Evolutionary conservation across 37 sponge, comb jelly and placozoan genomes (phyloP).

Genomic region (Lycopodina hypogea): DNA sequence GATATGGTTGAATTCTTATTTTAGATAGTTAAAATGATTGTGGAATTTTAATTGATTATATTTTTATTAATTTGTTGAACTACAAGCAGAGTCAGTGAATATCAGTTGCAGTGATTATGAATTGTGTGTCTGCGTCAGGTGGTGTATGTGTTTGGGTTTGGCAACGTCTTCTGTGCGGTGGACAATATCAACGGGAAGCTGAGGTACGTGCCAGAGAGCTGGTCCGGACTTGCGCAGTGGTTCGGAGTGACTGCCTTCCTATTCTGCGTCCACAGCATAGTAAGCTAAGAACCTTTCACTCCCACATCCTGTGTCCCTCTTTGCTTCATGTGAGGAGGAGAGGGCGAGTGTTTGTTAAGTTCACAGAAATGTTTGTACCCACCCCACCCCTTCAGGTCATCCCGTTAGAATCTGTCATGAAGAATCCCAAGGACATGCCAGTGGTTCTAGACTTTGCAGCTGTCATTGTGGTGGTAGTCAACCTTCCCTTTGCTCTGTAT

Average conservation of each 20-base stretch:
- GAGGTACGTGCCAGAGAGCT: constrained; percentile 17
- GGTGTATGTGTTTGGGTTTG: constrained; percentile 54
- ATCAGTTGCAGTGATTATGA: too few relatives aligned
- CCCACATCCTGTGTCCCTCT: not conserved
- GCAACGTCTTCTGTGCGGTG: constrained; percentile 28
- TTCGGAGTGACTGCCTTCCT: constrained; percentile 87
- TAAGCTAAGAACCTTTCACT: constrained; percentile 16
- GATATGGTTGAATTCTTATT: not conserved
- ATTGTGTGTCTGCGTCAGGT: too few relatives aligned
- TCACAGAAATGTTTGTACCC: too few relatives aligned
- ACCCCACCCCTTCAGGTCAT: constrained; percentile 48
- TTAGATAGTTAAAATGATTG: not conserved
- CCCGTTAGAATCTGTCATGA: constrained; percentile 71
- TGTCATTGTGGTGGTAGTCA: constrained; percentile 63
- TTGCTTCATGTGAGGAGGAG: not conserved
- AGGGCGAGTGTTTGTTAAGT: too few relatives aligned
- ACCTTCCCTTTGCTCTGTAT: constrained; percentile 82
- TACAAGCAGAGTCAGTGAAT: too few relatives aligned
- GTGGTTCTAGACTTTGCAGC: constrained; percentile 61
- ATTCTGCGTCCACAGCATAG: constrained; percentile 90
- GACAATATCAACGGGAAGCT: not conserved
- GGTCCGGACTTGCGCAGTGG: constrained; percentile 57
- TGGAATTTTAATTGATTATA: not conserved
- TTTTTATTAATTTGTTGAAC: not conserved
- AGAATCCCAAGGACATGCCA: constrained; percentile 57